Evolutionary conservation across 2,888 invertebrate genomes (phyloP).

Genomic region (Lithophane leautieri): DNA sequence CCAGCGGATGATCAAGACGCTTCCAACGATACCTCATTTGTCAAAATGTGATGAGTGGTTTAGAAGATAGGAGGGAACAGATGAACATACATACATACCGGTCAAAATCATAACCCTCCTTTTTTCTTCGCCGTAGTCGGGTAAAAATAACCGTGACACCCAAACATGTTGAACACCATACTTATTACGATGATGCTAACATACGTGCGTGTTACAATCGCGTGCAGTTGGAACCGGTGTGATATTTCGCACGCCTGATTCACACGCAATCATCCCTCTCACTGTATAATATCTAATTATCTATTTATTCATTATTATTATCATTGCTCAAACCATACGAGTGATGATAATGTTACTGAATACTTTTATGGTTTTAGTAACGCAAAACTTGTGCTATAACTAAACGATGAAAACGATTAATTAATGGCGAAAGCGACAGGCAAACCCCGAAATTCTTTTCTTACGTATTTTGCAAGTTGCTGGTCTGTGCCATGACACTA

Average conservation of each 20-base stretch:
- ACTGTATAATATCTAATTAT: conserved; percentile 50
- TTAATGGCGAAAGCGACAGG: no score
- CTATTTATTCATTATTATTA: conserved; percentile 51
- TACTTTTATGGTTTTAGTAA: background rate
- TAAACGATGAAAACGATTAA: background rate
- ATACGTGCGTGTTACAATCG: conserved; percentile 75
- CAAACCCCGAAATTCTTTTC: no score
- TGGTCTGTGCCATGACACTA: no score
- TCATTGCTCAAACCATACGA: conserved; percentile 27
- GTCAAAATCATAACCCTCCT: no score
- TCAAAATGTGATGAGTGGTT: no score
- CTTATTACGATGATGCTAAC: conserved; percentile 36
- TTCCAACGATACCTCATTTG: no score
- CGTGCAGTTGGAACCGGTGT: conserved; percentile 81
- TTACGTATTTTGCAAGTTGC: no score
- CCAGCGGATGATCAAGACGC: no score
- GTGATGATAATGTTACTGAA: background rate
- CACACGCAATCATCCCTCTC: conserved; percentile 79
- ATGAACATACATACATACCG: no score
- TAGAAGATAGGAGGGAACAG: no score
- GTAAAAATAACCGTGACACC: conserved; percentile 62
- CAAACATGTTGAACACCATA: conserved; percentile 25
- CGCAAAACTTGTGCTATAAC: background rate
- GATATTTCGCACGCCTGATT: conserved; percentile 81
- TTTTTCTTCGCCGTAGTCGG: no score